These are phyloP conservation scores for Bicyclus anynana DNA, from an alignment of 1,140 invertebrate genomes.

Conservation along the genomic window DNA sequence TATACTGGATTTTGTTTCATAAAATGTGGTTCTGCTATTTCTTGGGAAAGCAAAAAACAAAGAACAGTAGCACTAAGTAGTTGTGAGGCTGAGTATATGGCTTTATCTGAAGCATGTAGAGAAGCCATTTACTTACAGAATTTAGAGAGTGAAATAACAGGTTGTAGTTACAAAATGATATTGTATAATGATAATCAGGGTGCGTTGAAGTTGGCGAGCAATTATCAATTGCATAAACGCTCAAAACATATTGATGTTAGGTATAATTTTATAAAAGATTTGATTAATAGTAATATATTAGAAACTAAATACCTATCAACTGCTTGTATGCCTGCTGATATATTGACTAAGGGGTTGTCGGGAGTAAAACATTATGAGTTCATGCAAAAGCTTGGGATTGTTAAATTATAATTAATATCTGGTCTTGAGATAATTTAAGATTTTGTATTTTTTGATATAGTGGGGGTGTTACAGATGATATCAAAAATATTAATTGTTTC, in stretches of 20 bases:
- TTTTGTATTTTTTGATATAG: too few species aligned
- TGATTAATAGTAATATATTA: too few species aligned
- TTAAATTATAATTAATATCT: too few species aligned
- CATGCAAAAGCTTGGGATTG: too few species aligned
- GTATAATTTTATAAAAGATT: too few species aligned
- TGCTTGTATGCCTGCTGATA: too few species aligned
- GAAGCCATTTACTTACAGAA: slow-evolving; percentile 8
- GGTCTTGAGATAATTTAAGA: too few species aligned
- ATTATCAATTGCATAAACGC: not conserved
- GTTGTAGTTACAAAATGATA: not conserved
- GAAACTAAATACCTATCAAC: too few species aligned
- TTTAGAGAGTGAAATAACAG: slow-evolving; percentile 2
- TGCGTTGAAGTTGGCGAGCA: not conserved
- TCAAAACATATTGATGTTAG: not conserved
- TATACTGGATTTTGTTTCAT: slow-evolving; percentile 16
- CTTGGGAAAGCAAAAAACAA: slow-evolving; percentile 16
- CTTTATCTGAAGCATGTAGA: slow-evolving; percentile 11
- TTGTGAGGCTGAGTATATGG: slow-evolving; percentile 16
- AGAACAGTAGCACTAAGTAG: slow-evolving; percentile 14
- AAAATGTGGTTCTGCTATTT: not conserved
- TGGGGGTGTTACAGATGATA: not conserved
- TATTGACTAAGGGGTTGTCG: too few species aligned
- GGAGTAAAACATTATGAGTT: too few species aligned
- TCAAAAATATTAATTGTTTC: too few species aligned
- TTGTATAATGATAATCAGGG: not conserved